These are phyloP conservation scores for Lithophane ornitopus DNA, from an alignment of 2,888 invertebrate genomes.

Conservation along the genomic window DNA sequence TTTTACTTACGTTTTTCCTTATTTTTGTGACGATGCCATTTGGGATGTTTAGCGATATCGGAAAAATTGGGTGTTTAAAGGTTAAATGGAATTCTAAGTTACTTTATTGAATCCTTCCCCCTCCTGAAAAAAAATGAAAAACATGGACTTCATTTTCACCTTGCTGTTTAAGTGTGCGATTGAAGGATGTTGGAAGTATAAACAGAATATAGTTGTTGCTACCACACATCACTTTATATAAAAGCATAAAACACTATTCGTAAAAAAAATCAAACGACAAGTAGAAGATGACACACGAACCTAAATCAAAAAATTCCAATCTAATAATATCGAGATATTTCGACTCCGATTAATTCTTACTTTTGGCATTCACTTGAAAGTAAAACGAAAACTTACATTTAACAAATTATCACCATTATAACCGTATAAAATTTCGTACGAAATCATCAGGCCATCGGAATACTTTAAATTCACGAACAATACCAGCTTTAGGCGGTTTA, in stretches of 20 bases:
- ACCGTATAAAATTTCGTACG: slow-evolving; percentile 54
- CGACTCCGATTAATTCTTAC: slow-evolving; percentile 34
- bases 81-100: not conserved
- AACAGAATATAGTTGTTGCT: not conserved
- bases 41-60: slow-evolving; percentile 33
- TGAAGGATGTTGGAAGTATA: not conserved
- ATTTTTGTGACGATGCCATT: slow-evolving; percentile 57
- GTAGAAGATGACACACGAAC: not conserved
- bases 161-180: not conserved
- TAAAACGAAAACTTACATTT: slow-evolving; percentile 51
- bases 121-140: not conserved
- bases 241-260: not conserved
- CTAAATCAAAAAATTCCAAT: slow-evolving; percentile 31
- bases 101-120: not conserved
- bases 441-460: slow-evolving; percentile 56
- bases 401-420: slow-evolving; percentile 65
- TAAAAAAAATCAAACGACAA: not conserved
- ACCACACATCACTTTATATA: not conserved
- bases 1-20: slow-evolving; percentile 70
- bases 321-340: slow-evolving; percentile 23
- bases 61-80: slow-evolving; percentile 2
- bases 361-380: slow-evolving; percentile 40
- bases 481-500: slow-evolving; percentile 62
- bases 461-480: slow-evolving; percentile 64
- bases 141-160: not conserved